Conservation (phyloP, 2,797 vertebrate genomes). For the Micrastur ruficollis region DNA sequence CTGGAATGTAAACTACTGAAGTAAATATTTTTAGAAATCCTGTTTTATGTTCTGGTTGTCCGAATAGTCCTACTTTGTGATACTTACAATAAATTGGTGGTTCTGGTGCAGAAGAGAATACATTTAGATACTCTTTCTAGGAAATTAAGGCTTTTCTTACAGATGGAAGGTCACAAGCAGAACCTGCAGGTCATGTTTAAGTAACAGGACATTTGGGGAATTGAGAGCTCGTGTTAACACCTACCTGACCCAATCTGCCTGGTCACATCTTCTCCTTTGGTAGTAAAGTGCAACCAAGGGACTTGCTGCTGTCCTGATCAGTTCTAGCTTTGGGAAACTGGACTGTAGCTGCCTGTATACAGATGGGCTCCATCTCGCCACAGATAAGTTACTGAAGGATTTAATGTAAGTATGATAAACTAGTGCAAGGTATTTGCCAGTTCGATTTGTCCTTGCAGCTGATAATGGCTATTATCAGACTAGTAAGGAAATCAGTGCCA, state of each 20-base stretch:
- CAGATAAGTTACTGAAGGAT: neutral
- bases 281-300: neutral
- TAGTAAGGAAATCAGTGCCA: fast-evolving
- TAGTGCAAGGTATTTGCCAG: too few species aligned
- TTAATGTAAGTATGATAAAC: neutral
- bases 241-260: too few species aligned
- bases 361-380: neutral
- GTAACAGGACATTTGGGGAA: neutral
- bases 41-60: neutral
- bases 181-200: neutral
- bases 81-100: neutral
- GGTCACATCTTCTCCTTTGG: neutral
- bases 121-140: neutral
- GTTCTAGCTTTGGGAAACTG: neutral
- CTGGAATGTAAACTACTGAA: neutral
- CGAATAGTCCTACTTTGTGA: neutral
- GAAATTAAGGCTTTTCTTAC: neutral
- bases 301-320: neutral
- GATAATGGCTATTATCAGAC: neutral
- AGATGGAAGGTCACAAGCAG: neutral
- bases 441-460: neutral
- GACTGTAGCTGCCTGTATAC: neutral
- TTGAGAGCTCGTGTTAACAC: fast-evolving
- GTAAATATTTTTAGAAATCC: neutral
- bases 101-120: neutral